phyloP scores from a whole-genome alignment of 1,140 invertebrate species.

The Trachymyrmex cornetzi region DNA sequence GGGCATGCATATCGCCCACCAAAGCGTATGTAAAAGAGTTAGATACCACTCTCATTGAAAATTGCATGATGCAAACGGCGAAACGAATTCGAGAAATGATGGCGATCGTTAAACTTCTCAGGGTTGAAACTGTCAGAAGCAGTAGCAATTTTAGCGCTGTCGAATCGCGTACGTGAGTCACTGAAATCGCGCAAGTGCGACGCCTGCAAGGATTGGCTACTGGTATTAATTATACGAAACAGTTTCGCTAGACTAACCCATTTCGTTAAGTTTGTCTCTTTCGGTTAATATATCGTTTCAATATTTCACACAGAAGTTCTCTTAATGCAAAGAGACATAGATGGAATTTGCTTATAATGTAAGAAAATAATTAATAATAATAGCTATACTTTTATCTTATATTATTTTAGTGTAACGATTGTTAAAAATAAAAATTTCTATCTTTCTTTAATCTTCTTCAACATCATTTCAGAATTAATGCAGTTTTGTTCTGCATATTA shows the following conservation, averaged over 20 bases:
- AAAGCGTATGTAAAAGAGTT: slow-evolving; percentile 40
- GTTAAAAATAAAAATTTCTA: neutral
- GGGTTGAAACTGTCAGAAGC: slow-evolving; percentile 56
- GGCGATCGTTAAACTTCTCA: slow-evolving; percentile 36
- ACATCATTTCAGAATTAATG: neutral
- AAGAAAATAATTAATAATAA: slow-evolving; percentile 14
- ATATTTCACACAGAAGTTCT: neutral
- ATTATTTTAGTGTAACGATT: neutral
- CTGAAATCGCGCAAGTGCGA: neutral
- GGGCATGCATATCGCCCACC: neutral
- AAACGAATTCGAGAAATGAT: slow-evolving; percentile 39
- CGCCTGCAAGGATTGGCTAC: slow-evolving; percentile 7
- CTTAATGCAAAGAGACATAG: neutral
- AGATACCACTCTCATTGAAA: slow-evolving; percentile 52
- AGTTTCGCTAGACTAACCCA: neutral
- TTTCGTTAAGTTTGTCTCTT: slow-evolving; percentile 14
- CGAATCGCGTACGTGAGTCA: neutral
- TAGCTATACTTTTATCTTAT: neutral
- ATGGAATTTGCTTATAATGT: neutral
- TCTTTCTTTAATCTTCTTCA: neutral
- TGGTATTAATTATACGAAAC: slow-evolving; percentile 41
- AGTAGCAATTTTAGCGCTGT: slow-evolving; percentile 31
- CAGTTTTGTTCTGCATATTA: neutral
- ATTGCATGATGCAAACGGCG: slow-evolving; percentile 51
- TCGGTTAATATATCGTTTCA: neutral